A percentile compares a stretch with the other conserved stretches of the same genome.
Evolutionary conservation across 2,113 vertebrate species (phyloP).

Genomic region (Anas platyrhynchos): DNA sequence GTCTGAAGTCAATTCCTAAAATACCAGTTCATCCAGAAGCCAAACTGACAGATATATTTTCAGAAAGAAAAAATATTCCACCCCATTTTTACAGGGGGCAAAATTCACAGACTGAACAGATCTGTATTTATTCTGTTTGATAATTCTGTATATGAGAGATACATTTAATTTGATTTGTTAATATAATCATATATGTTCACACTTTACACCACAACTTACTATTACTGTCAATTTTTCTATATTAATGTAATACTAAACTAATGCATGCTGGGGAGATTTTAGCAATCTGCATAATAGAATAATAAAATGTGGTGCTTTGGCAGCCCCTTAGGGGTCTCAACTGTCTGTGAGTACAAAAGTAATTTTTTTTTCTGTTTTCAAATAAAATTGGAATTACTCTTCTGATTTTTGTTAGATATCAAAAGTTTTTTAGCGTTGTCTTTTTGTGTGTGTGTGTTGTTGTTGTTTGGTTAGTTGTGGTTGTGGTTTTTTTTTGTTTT

Average conservation of each 20-base stretch:
- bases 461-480: neutral
- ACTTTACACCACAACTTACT: neutral
- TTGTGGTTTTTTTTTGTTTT: neutral
- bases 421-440: neutral
- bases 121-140: neutral
- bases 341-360: neutral
- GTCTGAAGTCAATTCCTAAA: neutral
- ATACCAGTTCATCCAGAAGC: neutral
- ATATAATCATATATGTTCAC: neutral
- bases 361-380: slow-evolving; percentile 8
- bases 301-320: neutral
- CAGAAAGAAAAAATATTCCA: neutral
- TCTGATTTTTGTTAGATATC: neutral
- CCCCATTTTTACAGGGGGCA: neutral
- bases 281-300: neutral
- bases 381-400: neutral
- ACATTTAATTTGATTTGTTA: neutral
- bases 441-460: too few species aligned
- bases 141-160: neutral
- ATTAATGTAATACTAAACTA: neutral
- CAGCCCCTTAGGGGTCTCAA: neutral
- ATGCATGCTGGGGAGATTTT: neutral
- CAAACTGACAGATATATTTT: neutral
- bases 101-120: neutral
- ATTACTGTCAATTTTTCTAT: neutral